Percentiles rank a stretch among this genome's conserved stretches.
Conservation (phyloP, 2,888 invertebrate genomes). For the Cecidostiba fungosa region DNA sequence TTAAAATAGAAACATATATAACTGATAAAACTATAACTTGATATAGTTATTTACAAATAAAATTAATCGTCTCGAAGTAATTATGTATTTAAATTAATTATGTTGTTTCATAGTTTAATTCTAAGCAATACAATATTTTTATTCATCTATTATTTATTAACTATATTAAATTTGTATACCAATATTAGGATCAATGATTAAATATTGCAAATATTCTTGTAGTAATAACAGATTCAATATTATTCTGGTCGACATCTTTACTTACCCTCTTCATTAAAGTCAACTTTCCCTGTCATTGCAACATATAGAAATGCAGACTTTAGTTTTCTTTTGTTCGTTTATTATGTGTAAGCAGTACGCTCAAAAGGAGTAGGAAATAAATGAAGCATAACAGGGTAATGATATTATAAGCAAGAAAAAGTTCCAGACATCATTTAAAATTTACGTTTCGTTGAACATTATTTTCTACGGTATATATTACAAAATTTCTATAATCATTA, state of each 20-base stretch:
- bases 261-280: not conserved
- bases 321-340: not conserved
- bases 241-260: not conserved
- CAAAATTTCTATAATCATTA: not conserved
- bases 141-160: no score
- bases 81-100: no score
- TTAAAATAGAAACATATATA: no score
- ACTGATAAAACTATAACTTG: no score
- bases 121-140: no score
- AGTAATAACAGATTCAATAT: no score
- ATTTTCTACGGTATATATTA: not conserved
- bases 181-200: no score
- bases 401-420: not conserved
- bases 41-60: no score
- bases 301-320: not conserved
- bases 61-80: no score
- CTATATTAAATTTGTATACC: no score
- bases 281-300: not conserved
- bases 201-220: no score
- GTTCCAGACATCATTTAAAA: constrained; percentile 6
- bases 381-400: constrained; percentile 2
- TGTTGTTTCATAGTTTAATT: no score
- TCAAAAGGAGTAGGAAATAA: not conserved
- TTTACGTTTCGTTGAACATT: not conserved
- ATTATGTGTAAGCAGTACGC: not conserved